Evolutionary conservation across 2,113 vertebrate genomes (phyloP).

Genomic region (Urocolius indicus): DNA sequence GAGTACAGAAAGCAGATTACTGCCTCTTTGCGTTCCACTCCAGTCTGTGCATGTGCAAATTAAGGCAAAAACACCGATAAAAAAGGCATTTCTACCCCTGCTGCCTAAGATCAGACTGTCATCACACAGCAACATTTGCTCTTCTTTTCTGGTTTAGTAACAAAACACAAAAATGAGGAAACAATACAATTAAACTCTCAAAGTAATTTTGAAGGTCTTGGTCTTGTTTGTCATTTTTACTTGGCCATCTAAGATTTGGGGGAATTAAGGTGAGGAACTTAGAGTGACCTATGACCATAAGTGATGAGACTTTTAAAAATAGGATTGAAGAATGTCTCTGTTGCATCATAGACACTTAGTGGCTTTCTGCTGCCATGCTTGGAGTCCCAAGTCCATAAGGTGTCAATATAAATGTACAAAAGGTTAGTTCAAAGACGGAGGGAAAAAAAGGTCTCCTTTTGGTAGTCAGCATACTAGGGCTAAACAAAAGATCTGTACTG

Average conservation of each 20-base stretch:
- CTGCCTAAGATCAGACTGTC: neutral
- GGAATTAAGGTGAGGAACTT: neutral
- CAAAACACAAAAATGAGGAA: neutral
- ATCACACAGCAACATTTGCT: neutral
- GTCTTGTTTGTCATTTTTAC: neutral
- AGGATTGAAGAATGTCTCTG: neutral
- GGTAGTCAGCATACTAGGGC: neutral
- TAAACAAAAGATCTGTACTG: neutral
- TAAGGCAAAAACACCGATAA: neutral
- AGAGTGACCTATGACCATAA: neutral
- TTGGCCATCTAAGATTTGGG: neutral
- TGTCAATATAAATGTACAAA: neutral
- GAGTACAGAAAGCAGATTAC: neutral
- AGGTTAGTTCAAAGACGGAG: neutral
- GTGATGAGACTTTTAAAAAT: neutral
- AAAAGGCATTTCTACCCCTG: neutral
- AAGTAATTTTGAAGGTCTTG: neutral
- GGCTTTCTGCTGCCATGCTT: neutral
- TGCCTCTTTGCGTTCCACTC: neutral
- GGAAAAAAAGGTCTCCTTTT: neutral
- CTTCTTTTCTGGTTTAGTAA: neutral
- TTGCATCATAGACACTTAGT: rapidly evolving
- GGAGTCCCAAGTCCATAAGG: neutral
- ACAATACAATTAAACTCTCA: neutral
- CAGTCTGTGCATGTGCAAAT: neutral